These are phyloP conservation scores for Polydrusus tereticollis DNA, from an alignment of 2,888 invertebrate genomes.

Conservation along the genomic window DNA sequence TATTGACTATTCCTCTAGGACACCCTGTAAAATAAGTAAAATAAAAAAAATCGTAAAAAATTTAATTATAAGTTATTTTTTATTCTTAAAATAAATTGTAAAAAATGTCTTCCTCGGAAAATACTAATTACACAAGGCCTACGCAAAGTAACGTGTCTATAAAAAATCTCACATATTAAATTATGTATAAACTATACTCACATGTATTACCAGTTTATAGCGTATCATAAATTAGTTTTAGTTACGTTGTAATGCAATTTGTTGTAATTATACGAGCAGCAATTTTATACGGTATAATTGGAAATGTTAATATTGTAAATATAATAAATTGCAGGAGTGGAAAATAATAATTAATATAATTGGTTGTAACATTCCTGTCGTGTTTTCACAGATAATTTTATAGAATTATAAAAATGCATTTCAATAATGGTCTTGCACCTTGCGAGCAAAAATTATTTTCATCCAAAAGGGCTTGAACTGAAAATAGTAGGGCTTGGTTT, in stretches of 20 bases:
- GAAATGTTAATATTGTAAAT: constrained; percentile 11
- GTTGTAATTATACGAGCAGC: constrained; percentile 6
- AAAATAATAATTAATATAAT: background rate
- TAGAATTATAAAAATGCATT: background rate
- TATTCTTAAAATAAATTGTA: too few relatives aligned
- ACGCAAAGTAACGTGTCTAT: background rate
- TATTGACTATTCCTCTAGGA: too few relatives aligned
- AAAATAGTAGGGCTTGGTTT: too few relatives aligned
- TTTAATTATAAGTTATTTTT: too few relatives aligned
- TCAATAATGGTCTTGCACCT: background rate
- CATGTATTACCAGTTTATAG: constrained; percentile 8
- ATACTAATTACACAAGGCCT: background rate
- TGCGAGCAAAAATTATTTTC: background rate
- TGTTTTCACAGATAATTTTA: background rate
- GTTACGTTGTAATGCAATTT: constrained; percentile 16
- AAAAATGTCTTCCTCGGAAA: background rate
- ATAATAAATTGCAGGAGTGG: background rate
- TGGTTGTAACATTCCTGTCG: background rate
- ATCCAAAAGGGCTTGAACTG: too few relatives aligned
- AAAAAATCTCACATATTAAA: background rate
- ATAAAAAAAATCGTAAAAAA: too few relatives aligned
- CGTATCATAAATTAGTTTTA: constrained; percentile 15
- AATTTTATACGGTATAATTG: constrained; percentile 9
- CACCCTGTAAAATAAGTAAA: too few relatives aligned
- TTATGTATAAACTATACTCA: constrained; percentile 15